Evolutionary conservation across 2,113 vertebrate genomes (phyloP).

Genomic region (Oophaga pumilio): DNA sequence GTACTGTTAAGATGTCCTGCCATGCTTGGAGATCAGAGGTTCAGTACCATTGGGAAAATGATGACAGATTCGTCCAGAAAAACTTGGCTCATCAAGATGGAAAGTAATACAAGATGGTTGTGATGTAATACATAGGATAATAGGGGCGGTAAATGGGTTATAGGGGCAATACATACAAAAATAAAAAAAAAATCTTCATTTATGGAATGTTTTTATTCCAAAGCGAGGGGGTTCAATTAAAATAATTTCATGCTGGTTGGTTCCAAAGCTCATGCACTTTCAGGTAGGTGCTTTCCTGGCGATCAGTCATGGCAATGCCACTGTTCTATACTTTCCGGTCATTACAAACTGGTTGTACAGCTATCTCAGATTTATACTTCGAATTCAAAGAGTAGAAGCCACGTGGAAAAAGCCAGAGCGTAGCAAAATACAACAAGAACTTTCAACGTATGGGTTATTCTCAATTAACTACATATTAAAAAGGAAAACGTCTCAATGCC

Average conservation of each 20-base stretch:
- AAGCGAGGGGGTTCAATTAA: neutral
- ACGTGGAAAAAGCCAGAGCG: neutral
- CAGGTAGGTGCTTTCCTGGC: neutral
- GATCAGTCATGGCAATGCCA: neutral
- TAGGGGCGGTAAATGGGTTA: neutral
- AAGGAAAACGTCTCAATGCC: constrained; percentile 18
- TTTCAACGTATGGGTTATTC: neutral
- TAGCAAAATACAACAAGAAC: neutral
- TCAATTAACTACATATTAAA: neutral
- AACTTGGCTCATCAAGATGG: neutral
- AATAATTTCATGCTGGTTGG: neutral
- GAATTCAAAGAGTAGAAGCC: neutral
- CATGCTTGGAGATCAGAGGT: constrained; percentile 19
- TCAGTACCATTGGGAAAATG: neutral
- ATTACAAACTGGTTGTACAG: neutral
- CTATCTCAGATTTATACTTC: neutral
- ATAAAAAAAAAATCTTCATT: neutral
- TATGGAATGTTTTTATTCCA: neutral
- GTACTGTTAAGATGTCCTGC: neutral
- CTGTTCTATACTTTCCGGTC: neutral
- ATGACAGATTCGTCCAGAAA: neutral
- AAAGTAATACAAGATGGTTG: neutral
- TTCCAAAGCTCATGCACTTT: neutral
- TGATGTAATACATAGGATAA: neutral
- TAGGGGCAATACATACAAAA: neutral